Evolutionary conservation across 1,140 invertebrate species (phyloP).

Genomic region (Cotesia glomerata): DNA sequence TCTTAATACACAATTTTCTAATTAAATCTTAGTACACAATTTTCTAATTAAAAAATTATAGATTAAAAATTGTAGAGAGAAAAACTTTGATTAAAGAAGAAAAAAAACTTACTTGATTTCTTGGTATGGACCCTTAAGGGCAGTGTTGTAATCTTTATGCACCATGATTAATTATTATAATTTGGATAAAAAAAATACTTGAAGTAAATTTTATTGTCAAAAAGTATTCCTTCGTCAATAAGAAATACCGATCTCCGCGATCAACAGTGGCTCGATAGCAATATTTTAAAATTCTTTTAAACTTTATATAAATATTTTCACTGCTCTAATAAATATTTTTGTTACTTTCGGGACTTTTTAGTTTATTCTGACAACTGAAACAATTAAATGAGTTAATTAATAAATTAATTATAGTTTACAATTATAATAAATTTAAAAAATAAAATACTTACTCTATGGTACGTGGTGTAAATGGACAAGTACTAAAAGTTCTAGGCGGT

Average conservation of each 20-base stretch:
- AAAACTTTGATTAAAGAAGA: neutral
- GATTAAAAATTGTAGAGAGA: too few species aligned
- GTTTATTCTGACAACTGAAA: neutral
- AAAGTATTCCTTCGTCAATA: conserved; percentile 16
- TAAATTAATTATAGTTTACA: neutral
- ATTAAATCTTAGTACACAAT: neutral
- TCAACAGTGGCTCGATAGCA: conserved; percentile 32
- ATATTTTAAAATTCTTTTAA: conserved; percentile 21
- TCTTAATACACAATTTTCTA: neutral
- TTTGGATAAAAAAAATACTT: conserved; percentile 13
- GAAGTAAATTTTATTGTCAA: neutral
- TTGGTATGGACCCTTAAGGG: conserved; percentile 45
- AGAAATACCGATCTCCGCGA: conserved; percentile 9
- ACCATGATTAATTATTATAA: conserved; percentile 40
- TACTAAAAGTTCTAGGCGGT: conserved; percentile 78
- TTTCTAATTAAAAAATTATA: neutral
- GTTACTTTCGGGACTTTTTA: too few species aligned
- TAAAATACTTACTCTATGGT: conserved; percentile 67
- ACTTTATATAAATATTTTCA: conserved; percentile 15
- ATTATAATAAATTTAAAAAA: neutral
- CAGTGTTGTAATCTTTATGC: conserved; percentile 34
- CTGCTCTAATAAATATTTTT: neutral
- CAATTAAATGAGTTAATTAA: neutral
- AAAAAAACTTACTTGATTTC: conserved; percentile 47
- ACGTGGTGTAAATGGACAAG: conserved; percentile 82